Percentiles rank a stretch among this genome's conserved stretches.
Conservation (phyloP, 2,888 invertebrate genomes). For the Leuctra nigra region DNA sequence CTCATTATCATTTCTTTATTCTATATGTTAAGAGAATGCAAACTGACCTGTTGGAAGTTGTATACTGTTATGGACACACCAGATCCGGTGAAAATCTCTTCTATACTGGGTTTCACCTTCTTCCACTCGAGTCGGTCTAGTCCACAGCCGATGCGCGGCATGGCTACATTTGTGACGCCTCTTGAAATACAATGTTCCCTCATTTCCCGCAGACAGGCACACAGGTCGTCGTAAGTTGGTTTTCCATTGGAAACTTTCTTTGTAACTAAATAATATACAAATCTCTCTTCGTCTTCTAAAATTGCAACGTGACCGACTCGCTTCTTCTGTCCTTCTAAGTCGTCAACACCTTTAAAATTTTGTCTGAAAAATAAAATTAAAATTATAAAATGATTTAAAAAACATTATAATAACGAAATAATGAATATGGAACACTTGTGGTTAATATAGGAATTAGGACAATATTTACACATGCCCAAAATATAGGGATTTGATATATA, state of each 20-base stretch:
- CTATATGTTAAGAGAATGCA: too few species aligned
- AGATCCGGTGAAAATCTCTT: constrained; percentile 45
- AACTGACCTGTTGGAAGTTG: constrained; percentile 40
- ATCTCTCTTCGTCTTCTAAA: constrained; percentile 42
- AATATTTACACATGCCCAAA: too few species aligned
- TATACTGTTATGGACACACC: constrained; percentile 47
- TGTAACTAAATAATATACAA: constrained; percentile 54
- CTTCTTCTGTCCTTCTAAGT: constrained; percentile 37
- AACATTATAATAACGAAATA: too few species aligned
- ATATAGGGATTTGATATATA: too few species aligned
- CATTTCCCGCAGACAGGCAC: constrained; percentile 33
- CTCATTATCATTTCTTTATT: too few species aligned
- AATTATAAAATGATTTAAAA: too few species aligned
- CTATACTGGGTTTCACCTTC: constrained; percentile 45
- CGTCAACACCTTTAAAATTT: constrained; percentile 37
- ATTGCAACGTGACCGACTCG: constrained; percentile 45
- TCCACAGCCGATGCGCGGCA: constrained; percentile 61
- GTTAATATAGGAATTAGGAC: too few species aligned
- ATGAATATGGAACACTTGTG: too few species aligned
- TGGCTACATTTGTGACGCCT: constrained; percentile 48
- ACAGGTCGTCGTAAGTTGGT: constrained; percentile 31
- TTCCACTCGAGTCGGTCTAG: constrained; percentile 58
- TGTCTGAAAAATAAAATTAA: too few species aligned
- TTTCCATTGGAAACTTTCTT: constrained; percentile 46
- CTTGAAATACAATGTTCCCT: constrained; percentile 42